Percentiles rank a stretch among this genome's conserved stretches.
phyloP scores from a whole-genome alignment of 1,140 invertebrate species.

The Scaptomyza pallida region DNA sequence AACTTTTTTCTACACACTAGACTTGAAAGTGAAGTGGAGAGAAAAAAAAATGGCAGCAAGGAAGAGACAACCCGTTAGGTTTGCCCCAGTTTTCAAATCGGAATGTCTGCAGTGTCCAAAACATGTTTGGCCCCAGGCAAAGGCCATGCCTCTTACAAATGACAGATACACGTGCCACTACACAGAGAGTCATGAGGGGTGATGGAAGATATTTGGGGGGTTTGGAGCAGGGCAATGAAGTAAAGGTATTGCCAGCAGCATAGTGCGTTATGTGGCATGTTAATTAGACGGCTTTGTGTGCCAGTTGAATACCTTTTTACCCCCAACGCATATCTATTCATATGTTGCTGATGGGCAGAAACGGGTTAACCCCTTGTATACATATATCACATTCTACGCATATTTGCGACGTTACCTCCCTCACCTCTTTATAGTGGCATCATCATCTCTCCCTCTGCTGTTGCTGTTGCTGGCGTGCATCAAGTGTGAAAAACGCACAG shows the following conservation, averaged over 20 bases:
- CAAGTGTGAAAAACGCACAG: conserved; percentile 68
- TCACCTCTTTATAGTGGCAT: background rate
- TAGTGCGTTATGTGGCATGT: conserved; percentile 48
- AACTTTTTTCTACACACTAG: conserved; percentile 39
- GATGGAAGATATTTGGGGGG: background rate
- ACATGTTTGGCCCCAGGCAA: conserved; percentile 32
- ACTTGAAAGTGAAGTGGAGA: background rate
- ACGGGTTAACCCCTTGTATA: background rate
- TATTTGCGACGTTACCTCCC: background rate
- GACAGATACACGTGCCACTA: conserved; percentile 15
- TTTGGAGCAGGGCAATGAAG: background rate
- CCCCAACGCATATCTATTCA: background rate
- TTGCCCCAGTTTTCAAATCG: conserved; percentile 34
- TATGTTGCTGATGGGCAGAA: background rate
- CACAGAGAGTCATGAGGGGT: background rate
- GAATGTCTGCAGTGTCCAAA: conserved; percentile 39
- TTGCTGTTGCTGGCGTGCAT: conserved; percentile 57
- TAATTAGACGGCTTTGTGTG: conserved; percentile 73
- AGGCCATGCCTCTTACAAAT: conserved; percentile 25
- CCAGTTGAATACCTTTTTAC: conserved; percentile 44
- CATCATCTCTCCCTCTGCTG: conserved; percentile 1
- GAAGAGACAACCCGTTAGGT: background rate
- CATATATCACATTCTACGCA: background rate
- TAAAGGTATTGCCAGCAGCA: conserved; percentile 12
- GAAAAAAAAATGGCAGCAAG: background rate